Conservation (phyloP, 35 echinoderm and acorn worm species). For the Acanthaster planci region DNA sequence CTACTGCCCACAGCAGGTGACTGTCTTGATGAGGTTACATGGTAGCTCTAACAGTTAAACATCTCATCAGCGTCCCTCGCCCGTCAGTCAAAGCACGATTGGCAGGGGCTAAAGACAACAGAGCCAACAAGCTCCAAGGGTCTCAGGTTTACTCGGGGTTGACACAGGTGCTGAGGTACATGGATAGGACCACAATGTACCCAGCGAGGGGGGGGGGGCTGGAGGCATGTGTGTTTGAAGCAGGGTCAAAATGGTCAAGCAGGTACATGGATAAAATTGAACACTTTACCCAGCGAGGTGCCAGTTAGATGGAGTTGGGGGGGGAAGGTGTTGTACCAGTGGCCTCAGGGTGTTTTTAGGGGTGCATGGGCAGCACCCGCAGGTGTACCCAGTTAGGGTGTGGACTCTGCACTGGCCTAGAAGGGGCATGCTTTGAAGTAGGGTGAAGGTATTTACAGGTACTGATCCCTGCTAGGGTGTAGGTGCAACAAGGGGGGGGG, state of each 20-base stretch:
- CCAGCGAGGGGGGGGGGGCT: not conserved
- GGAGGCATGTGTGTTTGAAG: not conserved
- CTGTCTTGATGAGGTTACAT: no score
- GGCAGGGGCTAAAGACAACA: slow-evolving; percentile 13
- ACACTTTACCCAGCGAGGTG: not conserved
- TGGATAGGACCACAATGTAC: slow-evolving; percentile 4
- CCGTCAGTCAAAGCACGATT: slow-evolving; percentile 6
- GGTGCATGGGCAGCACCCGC: no score
- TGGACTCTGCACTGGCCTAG: no score
- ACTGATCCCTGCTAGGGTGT: no score
- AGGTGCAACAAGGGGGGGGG: no score
- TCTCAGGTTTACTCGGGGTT: not conserved
- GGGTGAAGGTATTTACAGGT: no score
- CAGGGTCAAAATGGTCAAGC: not conserved
- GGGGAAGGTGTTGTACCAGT: no score
- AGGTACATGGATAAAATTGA: not conserved
- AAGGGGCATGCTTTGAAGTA: no score
- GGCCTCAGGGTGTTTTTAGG: no score
- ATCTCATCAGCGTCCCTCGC: not conserved
- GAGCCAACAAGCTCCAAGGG: not conserved
- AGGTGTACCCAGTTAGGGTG: no score
- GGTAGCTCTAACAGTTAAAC: not conserved
- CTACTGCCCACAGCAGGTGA: not conserved
- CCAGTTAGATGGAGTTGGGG: no score
- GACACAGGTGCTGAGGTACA: slow-evolving; percentile 10